phyloP scores from a whole-genome alignment of 1,140 invertebrate species.

The Ceratina japonica region DNA sequence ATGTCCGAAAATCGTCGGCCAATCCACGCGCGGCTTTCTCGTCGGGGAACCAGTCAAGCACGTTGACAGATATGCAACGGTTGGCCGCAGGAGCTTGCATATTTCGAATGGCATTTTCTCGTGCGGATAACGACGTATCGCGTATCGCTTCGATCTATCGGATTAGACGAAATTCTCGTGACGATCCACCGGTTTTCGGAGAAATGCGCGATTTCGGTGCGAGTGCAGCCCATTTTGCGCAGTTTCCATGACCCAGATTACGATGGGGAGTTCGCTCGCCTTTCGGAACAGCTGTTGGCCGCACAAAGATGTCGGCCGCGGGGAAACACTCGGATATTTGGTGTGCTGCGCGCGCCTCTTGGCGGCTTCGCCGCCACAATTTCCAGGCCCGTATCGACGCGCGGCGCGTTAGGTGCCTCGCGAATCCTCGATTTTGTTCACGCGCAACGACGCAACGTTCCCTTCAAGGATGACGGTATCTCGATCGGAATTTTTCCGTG shows the following conservation, averaged over 20 bases:
- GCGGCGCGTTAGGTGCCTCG: constrained; percentile 15
- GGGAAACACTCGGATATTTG: constrained; percentile 73
- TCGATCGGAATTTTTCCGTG: constrained; percentile 3
- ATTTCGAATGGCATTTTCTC: constrained; percentile 50
- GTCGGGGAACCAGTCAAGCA: constrained; percentile 70
- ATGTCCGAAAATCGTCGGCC: constrained; percentile 52
- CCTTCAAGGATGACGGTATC: background rate
- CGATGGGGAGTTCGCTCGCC: constrained; percentile 77
- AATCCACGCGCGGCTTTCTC: constrained; percentile 69
- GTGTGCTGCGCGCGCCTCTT: constrained; percentile 74
- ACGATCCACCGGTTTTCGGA: constrained; percentile 46
- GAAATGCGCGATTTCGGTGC: constrained; percentile 48
- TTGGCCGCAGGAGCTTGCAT: constrained; percentile 49
- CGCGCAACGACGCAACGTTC: constrained; percentile 23
- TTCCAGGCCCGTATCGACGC: constrained; percentile 69
- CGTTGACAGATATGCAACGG: constrained; percentile 70
- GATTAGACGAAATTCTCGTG: constrained; percentile 56
- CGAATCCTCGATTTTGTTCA: constrained; percentile 19
- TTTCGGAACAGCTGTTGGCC: constrained; percentile 78
- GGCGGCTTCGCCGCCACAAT: constrained; percentile 74
- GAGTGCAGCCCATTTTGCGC: constrained; percentile 71
- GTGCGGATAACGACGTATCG: constrained; percentile 46
- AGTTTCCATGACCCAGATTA: constrained; percentile 79
- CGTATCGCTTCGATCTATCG: constrained; percentile 44
- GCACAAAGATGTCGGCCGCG: constrained; percentile 74